These are phyloP conservation scores for Gavia stellata DNA, from an alignment of 2,113 vertebrate species.

Conservation along the genomic window DNA sequence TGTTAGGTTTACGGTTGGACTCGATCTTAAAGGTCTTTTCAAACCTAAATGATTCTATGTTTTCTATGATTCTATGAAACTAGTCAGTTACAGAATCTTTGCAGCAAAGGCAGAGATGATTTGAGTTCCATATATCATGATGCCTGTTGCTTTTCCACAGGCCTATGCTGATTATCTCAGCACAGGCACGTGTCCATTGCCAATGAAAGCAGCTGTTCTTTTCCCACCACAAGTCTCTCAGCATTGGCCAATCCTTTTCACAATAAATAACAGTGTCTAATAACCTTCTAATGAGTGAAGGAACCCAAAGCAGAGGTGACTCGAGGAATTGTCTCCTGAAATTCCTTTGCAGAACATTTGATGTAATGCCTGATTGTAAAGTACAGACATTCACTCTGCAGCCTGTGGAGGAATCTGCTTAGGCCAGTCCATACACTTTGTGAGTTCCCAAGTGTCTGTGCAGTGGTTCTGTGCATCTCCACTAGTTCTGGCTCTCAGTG, in stretches of 20 bases:
- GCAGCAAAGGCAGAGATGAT: neutral
- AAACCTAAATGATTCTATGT: neutral
- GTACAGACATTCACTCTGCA: neutral
- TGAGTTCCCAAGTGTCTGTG: neutral
- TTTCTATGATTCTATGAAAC: neutral
- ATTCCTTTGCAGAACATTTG: neutral
- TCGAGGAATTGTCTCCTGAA: neutral
- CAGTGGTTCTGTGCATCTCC: neutral
- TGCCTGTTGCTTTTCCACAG: neutral
- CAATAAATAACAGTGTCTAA: neutral
- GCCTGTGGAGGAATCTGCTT: neutral
- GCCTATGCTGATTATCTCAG: neutral
- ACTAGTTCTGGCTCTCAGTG: neutral
- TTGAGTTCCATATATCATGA: neutral
- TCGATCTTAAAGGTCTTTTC: neutral
- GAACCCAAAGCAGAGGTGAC: neutral
- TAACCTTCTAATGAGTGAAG: neutral
- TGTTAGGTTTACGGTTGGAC: neutral
- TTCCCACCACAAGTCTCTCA: neutral
- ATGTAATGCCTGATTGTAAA: neutral
- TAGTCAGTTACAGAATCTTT: neutral
- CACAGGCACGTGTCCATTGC: neutral
- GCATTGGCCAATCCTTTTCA: neutral
- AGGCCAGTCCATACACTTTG: neutral
- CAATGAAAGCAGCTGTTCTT: neutral